Base-by-base conservation (phyloP, 2,113 vertebrate genomes). In the Talpa occidentalis region DNA sequence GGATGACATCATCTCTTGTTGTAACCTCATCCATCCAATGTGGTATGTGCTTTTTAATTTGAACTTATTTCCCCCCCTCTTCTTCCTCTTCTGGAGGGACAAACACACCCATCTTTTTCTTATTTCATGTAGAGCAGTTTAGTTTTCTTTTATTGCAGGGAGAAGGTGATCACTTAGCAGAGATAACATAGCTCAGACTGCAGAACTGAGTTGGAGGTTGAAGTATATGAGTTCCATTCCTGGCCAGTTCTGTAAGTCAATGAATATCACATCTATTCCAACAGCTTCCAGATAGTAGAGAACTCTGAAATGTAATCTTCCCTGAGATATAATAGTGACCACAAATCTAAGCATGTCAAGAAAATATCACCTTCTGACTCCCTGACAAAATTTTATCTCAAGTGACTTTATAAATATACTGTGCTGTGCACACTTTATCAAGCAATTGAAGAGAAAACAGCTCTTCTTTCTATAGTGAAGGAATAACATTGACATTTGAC, bases 351-450 rank as follows among this genome's bases (percentile, higher is more conserved):
- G 32, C 64, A 86, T 70, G 52, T 89, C 37, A 64, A 87, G 83
- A 76, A 91, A 83, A 82, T 70, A 60, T 14, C 89, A 52, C 62
- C 78, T 86, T 80, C 47, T 77, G 66, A 79, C 44, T 77, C 54
- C 7, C 62, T 91, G 62, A 85, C 56, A 78, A 88, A 74, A 54
- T 82, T 92, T 72, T 70, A 79, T 94, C 35, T 90, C 40, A 72
- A 32, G 81, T 54, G 88, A 76, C 60, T 88, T 92, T 22, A 70
- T 91, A 74, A 73, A 56, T 78, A 56, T 3, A 67, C 42, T 0
- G 1, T 32, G 47, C 32, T 0, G 2, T 30, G 47, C 26, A 74
- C 28, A 42, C 77, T 91, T 88, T 77, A 56, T 94, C 40, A 81
- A 54, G 44, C 76, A 66, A 56, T 30, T 24, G 62, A 21, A 37